A percentile compares a stretch with the other conserved stretches of the same genome.
phyloP scores from a whole-genome alignment of 1,140 invertebrate genomes.

The Neotoxoptera formosana region DNA sequence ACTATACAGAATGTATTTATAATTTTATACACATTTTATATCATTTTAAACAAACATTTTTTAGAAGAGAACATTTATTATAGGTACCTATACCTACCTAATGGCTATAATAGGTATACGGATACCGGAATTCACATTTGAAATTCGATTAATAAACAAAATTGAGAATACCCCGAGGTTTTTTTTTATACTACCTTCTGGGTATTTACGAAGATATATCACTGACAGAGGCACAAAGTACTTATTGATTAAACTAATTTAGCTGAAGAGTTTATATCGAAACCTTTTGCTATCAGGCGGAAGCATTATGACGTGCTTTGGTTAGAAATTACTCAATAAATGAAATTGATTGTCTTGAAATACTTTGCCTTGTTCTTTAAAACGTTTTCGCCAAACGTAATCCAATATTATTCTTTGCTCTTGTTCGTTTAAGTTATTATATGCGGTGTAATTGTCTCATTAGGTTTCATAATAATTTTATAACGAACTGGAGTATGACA shows the following conservation, averaged over 20 bases:
- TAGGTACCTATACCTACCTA: background rate
- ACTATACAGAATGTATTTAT: no score
- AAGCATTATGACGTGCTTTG: background rate
- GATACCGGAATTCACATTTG: background rate
- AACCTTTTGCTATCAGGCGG: background rate
- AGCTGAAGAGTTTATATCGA: background rate
- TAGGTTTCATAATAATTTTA: background rate
- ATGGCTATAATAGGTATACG: no score
- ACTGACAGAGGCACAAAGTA: background rate
- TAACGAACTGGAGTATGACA: background rate
- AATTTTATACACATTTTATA: background rate
- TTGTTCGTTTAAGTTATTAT: background rate
- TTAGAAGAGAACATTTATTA: background rate
- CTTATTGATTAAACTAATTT: background rate
- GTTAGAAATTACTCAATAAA: background rate
- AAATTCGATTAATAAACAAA: background rate
- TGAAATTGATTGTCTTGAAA: background rate
- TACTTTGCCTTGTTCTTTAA: background rate
- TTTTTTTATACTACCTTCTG: background rate
- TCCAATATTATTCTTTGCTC: background rate
- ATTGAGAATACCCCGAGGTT: background rate
- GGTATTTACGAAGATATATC: no score
- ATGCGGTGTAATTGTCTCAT: background rate
- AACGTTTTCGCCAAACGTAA: background rate
- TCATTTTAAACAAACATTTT: background rate